Conservation (phyloP, 2,113 vertebrate species). For the Tragelaphus strepsiceros region DNA sequence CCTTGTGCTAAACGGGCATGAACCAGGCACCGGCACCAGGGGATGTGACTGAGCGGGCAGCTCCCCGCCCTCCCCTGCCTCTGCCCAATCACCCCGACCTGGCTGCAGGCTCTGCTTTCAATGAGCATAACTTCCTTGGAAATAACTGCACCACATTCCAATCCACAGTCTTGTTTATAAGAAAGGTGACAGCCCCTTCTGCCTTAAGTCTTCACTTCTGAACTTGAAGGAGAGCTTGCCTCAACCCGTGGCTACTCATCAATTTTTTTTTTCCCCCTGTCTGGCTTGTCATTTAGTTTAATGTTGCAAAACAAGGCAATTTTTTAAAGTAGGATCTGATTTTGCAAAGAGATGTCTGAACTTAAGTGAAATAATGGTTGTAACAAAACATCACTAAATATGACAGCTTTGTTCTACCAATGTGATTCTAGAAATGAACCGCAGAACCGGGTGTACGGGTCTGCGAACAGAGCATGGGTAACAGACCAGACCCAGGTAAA, state of each 20-base stretch:
- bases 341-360: conserved; percentile 82
- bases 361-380: conserved; percentile 83
- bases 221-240: conserved; percentile 66
- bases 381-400: conserved; percentile 80
- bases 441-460: conserved; percentile 74
- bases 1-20: fast-evolving
- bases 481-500: conserved; percentile 75
- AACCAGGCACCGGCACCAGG: neutral
- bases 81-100: fast-evolving
- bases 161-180: neutral
- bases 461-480: conserved; percentile 71
- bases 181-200: conserved; percentile 59
- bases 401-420: conserved; percentile 82
- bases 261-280: conserved; percentile 62
- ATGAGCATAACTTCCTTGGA: conserved; percentile 18
- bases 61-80: fast-evolving
- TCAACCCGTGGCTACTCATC: conserved; percentile 76
- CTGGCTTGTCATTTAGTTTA: conserved; percentile 81
- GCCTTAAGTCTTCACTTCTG: conserved; percentile 67
- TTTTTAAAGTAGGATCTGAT: conserved; percentile 79
- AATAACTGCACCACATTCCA: conserved; percentile 21
- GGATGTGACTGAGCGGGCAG: fast-evolving
- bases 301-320: conserved; percentile 81
- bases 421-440: conserved; percentile 77
- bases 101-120: neutral